Evolutionary conservation across 2,797 vertebrate species (phyloP).

Genomic region (Esox lucius): DNA sequence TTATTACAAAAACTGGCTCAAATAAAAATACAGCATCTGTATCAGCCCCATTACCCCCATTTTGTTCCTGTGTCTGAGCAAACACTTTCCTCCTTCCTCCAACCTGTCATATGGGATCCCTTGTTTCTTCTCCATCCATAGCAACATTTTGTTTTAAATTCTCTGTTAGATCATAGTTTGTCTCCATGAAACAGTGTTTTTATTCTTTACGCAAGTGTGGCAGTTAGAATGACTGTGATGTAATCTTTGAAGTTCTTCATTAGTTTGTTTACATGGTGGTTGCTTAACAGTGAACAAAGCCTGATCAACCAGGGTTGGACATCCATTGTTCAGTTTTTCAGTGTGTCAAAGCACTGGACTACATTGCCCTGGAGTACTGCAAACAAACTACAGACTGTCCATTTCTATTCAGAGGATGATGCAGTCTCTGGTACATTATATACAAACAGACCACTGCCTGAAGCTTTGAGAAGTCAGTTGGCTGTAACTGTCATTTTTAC

Average conservation of each 20-base stretch:
- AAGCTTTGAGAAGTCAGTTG: not conserved
- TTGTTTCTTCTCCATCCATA: not conserved
- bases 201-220: not conserved
- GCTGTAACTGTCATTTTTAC: conserved; percentile 2
- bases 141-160: not conserved
- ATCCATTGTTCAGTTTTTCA: conserved; percentile 7
- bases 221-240: not conserved
- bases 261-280: not conserved
- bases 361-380: not conserved
- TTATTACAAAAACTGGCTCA: too few species aligned
- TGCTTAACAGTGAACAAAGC: not conserved
- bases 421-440: conserved; percentile 3
- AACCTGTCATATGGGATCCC: conserved; percentile 30
- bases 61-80: not conserved
- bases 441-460: not conserved
- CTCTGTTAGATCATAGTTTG: not conserved
- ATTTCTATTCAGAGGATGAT: conserved; percentile 8
- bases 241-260: not conserved
- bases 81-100: conserved; percentile 33
- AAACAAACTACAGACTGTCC: not conserved
- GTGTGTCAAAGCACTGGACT: not conserved
- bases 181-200: not conserved
- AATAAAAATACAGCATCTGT: too few species aligned
- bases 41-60: not conserved
- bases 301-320: conserved; percentile 13